Evolutionary conservation across 2,888 invertebrate genomes (phyloP).

Genomic region (Myathropa florea): DNA sequence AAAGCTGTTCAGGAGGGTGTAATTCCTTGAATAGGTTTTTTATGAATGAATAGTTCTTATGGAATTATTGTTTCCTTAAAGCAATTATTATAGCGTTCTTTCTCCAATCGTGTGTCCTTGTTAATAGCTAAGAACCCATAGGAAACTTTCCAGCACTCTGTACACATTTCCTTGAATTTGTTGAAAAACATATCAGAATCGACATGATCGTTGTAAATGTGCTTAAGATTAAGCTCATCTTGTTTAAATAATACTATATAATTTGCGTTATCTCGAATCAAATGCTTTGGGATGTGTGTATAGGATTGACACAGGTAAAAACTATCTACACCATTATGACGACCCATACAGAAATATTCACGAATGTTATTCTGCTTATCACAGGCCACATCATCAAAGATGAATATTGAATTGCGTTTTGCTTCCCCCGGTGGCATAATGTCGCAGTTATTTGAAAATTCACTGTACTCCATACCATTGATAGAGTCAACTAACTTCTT

Average conservation of each 20-base stretch:
- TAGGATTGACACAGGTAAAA: constrained; percentile 76
- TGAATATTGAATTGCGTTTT: too few species aligned
- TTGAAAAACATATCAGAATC: constrained; percentile 71
- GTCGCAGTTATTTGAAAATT: too few species aligned
- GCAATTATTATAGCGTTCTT: too few species aligned
- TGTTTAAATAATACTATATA: constrained; percentile 77
- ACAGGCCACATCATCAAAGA: too few species aligned
- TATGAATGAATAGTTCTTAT: too few species aligned
- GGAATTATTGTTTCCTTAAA: too few species aligned
- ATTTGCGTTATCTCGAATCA: constrained; percentile 76
- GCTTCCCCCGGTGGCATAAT: too few species aligned
- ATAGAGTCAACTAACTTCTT: constrained; percentile 41
- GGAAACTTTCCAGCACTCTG: constrained; percentile 73
- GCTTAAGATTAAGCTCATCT: constrained; percentile 42
- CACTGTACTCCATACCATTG: constrained; percentile 39
- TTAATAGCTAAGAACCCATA: constrained; percentile 74
- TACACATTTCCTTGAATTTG: constrained; percentile 74
- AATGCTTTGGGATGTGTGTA: constrained; percentile 75
- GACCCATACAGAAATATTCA: too few species aligned
- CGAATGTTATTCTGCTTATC: too few species aligned
- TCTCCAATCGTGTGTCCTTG: constrained; percentile 72
- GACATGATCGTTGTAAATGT: constrained; percentile 61
- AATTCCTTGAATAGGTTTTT: too few species aligned
- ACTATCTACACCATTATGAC: too few species aligned
- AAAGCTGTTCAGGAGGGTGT: too few species aligned